Evolutionary conservation across 2,797 vertebrate genomes (phyloP), one percentile per base, ranked within the genome.

Genomic region (Sebastes flavidus): DNA sequence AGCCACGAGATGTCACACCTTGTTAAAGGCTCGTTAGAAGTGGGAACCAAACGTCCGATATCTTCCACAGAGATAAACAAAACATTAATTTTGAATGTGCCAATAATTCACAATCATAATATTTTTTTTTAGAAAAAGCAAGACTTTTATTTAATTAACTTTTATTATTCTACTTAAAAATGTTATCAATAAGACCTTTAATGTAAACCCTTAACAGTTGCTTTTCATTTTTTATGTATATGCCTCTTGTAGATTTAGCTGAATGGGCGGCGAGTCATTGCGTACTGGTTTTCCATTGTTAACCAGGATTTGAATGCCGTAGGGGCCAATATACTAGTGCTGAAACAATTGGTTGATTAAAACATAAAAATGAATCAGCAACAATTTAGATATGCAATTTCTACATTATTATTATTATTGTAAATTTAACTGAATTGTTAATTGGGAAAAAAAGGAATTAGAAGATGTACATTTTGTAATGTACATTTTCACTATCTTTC

Each of bases 281-380:
- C 24, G 36, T 12, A 54, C 27, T 60, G 65, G 25, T 25, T 70
- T 78, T 38, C 9, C 36, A 59, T 67, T 83, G 38, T 81, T 65
- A 68, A 74, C 18, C 25, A 77, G 38, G 32, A 62, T 65, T 76
- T 68, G 72, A 76, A 58, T n/a, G 8, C 56, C 12, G 11, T 13
- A 24, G 38, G 22, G 25, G 13, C 11, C 6, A 29, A 61, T 70
- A 49, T 74, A 52, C 2, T 8, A 20, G 20, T 5, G n/a, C 38
- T 42, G 4, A 78, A 59, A 22, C 27, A 71, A 59, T 55, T 66
- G 20, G 10, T 18, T 63, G 18, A 80, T 24, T 13, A 38, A 63
- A 63, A 65, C 29, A 60, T 32, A 20, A 24, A 66, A 72, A 29
- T 61, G 0, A 59, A 74, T 34, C 8, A 78, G 25, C 10, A 69